phyloP scores from a whole-genome alignment of 2,888 invertebrate genomes.

The Nomada flava region DNA sequence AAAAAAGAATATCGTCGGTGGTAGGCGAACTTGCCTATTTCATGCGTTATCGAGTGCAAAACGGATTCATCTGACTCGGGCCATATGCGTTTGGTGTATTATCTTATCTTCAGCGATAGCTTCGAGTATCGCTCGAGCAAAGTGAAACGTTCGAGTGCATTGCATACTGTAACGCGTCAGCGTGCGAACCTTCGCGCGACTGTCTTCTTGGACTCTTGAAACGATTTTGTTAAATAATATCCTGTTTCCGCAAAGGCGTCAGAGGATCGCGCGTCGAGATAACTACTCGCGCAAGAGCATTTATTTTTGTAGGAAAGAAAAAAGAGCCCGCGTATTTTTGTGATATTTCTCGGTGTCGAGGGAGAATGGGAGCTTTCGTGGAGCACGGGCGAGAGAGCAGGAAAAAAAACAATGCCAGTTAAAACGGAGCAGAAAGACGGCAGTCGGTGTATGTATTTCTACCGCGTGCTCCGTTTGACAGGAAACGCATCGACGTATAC shows the following conservation, averaged over 20 bases:
- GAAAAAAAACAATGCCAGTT: neutral
- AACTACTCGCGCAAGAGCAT: conserved; percentile 11
- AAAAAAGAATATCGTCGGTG: too few species aligned
- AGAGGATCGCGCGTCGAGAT: neutral
- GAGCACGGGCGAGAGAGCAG: conserved; percentile 1
- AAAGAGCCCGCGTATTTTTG: conserved; percentile 38
- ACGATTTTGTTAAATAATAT: conserved; percentile 4
- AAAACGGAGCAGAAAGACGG: neutral
- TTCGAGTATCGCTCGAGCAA: too few species aligned
- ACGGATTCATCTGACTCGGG: too few species aligned
- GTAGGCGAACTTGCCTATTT: too few species aligned
- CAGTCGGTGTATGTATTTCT: neutral
- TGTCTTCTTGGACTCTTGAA: conserved; percentile 1
- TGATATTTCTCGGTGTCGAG: neutral
- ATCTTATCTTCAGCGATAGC: too few species aligned
- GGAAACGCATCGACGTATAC: conserved; percentile 16
- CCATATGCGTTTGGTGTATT: too few species aligned
- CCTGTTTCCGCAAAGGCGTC: neutral
- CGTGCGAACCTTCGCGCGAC: neutral
- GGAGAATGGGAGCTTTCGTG: conserved; percentile 1
- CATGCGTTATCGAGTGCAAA: too few species aligned
- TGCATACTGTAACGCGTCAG: too few species aligned
- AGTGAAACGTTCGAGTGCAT: too few species aligned
- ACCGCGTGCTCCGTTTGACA: conserved; percentile 28
- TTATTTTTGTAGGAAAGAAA: conserved; percentile 43